Evolutionary conservation across 1,140 invertebrate species (phyloP).

Genomic region (Phymastichus coffea): DNA sequence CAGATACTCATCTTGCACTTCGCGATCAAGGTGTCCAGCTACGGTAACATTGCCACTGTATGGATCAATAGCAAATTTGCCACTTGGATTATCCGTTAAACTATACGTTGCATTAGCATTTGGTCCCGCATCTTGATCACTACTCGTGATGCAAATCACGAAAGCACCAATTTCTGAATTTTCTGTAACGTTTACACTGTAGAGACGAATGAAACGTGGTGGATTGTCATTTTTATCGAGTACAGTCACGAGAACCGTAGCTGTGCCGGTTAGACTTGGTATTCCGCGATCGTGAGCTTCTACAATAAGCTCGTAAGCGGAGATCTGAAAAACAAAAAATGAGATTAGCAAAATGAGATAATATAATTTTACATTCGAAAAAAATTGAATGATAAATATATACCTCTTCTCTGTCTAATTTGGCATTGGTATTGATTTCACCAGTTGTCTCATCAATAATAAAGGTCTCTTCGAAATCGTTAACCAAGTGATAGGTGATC

Average conservation of each 20-base stretch:
- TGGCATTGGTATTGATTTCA: slow-evolving; percentile 79
- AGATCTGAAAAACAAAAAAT: slow-evolving; percentile 50
- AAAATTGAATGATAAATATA: slow-evolving; percentile 2
- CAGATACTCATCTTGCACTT: slow-evolving; percentile 88
- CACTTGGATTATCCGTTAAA: slow-evolving; percentile 84
- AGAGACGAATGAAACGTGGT: slow-evolving; percentile 87
- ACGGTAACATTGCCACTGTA: slow-evolving; percentile 90
- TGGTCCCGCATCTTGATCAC: slow-evolving; percentile 80
- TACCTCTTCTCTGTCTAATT: slow-evolving; percentile 82
- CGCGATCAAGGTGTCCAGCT: slow-evolving; percentile 77
- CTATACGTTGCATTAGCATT: slow-evolving; percentile 89
- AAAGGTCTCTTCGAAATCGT: slow-evolving; percentile 78
- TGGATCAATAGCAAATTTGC: slow-evolving; percentile 86
- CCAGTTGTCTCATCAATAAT: slow-evolving; percentile 78
- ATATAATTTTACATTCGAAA: not conserved
- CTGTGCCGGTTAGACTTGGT: slow-evolving; percentile 75
- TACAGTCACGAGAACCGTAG: slow-evolving; percentile 81
- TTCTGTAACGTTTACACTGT: slow-evolving; percentile 93
- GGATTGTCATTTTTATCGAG: slow-evolving; percentile 94
- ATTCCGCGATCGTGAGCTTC: slow-evolving; percentile 85
- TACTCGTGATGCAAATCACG: slow-evolving; percentile 89
- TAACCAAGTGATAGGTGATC: slow-evolving; percentile 74
- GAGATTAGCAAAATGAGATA: not conserved
- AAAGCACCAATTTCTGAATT: slow-evolving; percentile 90
- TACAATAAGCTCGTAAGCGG: slow-evolving; percentile 79